Conservation (phyloP, 2,113 vertebrate genomes). For the Cathartes aura region DNA sequence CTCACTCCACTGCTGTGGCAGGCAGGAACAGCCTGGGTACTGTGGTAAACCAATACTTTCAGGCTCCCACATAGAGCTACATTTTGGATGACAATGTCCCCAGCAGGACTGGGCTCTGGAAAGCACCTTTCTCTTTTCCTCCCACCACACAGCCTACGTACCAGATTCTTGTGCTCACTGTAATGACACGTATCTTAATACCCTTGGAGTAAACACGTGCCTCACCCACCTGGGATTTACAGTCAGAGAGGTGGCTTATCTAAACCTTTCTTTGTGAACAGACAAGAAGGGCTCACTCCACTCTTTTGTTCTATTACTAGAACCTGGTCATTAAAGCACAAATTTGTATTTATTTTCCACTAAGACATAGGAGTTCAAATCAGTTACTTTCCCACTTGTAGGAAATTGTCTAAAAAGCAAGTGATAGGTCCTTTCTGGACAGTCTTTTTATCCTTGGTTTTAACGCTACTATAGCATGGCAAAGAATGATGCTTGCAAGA, state of each 20-base stretch:
- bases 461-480: neutral
- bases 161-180: neutral
- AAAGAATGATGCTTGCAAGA: neutral
- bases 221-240: neutral
- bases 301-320: neutral
- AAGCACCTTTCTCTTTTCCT: neutral
- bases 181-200: neutral
- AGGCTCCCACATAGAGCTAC: neutral
- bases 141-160: neutral
- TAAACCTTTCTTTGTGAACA: neutral
- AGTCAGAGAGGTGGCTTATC: neutral
- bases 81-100: fast-evolving
- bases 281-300: neutral
- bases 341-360: neutral
- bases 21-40: neutral
- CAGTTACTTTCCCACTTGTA: neutral
- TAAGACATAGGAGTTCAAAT: neutral
- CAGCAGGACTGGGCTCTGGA: neutral
- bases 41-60: neutral
- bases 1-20: neutral
- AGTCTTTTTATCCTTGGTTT: neutral
- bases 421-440: neutral
- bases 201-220: neutral
- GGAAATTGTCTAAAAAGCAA: neutral
- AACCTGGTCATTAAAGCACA: neutral